Evolutionary conservation across 2,797 vertebrate species (phyloP), one percentile per base, ranked within the genome.

Genomic region (Chrysocyon brachyurus): DNA sequence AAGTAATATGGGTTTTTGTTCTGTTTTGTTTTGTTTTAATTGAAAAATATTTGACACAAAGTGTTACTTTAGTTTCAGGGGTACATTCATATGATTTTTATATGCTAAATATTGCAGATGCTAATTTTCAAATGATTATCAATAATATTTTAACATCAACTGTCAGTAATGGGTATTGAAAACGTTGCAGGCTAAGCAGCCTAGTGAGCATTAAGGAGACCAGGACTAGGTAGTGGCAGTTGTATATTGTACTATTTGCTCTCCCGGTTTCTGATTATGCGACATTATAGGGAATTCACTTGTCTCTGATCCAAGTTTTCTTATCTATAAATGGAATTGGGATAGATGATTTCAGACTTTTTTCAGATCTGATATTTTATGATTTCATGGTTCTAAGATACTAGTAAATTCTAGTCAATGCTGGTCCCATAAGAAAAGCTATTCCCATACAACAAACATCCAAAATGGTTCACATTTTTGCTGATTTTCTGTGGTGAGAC

Each of bases 401-500:
- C 12, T 79, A 31, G 31, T 70, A 82, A 86, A 77, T 79, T 75
- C 19, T 49, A 85, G 16, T 56, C 33, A 46, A 11, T 90, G 22
- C 22, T 72, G 56, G 57, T 82, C 5, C 28, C 9, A 57, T 87
- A 33, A 36, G 52, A 70, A 68, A 77, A 54, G 5, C 86, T 1
- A 87, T 85, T 52, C 12, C 16, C 83, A 4, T 49, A 57, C 4
- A 70, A 56, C 6, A 63, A 14, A 63, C 3, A 72, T 8, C 1
- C 9, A 77, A 22, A 93, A 54, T 87, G 17, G 1, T 52, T 90
- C n/a, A 90, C 31, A 66, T 26, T 94, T 92, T 66, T 85, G 72
- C 12, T 95, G n/a, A 66, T 90, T 96, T 89, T 93, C 78, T 94
- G 85, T 2, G 0, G 75, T 68, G 24, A 78, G 87, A 90, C n/a